Evolutionary conservation across 2,888 invertebrate species (phyloP).

Genomic region (Epinotia bilunana): DNA sequence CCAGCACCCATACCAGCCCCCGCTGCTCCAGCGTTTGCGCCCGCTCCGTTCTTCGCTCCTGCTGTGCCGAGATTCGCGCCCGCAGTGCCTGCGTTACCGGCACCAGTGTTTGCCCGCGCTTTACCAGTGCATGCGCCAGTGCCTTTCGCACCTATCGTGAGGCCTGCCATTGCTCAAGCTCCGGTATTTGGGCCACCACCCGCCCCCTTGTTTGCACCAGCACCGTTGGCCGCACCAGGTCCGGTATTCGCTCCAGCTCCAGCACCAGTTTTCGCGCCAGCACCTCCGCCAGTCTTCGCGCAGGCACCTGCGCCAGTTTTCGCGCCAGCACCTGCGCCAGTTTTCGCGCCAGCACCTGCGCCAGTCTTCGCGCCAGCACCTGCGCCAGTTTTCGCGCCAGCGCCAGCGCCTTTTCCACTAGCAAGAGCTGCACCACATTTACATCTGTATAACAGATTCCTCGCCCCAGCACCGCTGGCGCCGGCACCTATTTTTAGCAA

Average conservation of each 20-base stretch:
- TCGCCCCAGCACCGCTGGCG: conserved; percentile 57
- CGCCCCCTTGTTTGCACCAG: conserved; percentile 23
- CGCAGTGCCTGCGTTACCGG: conserved; percentile 38
- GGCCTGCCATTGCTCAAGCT: conserved; percentile 38
- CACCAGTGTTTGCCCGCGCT: conserved; percentile 43
- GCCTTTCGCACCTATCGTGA: conserved; percentile 32
- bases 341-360: conserved; percentile 54
- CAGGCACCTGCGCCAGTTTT: conserved; percentile 54
- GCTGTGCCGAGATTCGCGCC: conserved; percentile 55
- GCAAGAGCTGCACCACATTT: conserved; percentile 64
- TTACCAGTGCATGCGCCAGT: conserved; percentile 47
- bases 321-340: conserved; percentile 56
- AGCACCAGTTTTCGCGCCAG: conserved; percentile 23
- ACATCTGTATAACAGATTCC: conserved; percentile 67
- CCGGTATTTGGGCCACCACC: neutral
- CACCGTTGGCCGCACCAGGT: conserved; percentile 23
- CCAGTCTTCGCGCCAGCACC: conserved; percentile 56
- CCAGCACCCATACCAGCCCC: conserved; percentile 48
- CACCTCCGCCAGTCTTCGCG: conserved; percentile 48
- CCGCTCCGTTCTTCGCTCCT: conserved; percentile 46
- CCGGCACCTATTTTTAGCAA: conserved; percentile 64
- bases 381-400: conserved; percentile 58
- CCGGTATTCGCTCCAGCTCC: conserved; percentile 40
- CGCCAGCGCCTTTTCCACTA: conserved; percentile 58
- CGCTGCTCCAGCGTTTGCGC: conserved; percentile 38